A percentile compares a stretch with the other conserved stretches of the same genome.
These are phyloP conservation scores for Sogatella furcifera DNA, from an alignment of 1,140 invertebrate genomes.

Conservation along the genomic window DNA sequence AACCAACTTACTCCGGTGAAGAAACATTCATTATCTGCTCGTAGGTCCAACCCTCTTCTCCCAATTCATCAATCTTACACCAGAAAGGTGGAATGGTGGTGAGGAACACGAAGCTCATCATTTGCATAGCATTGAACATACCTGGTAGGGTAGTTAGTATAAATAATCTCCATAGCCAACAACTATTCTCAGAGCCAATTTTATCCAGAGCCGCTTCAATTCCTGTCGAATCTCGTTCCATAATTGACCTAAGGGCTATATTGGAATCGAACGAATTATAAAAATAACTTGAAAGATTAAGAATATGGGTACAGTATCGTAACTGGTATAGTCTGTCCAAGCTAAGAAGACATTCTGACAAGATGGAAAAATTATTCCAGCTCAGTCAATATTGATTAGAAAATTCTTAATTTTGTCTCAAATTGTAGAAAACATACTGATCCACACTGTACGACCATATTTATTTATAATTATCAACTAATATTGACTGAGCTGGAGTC, in stretches of 20 bases:
- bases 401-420: no score
- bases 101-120: constrained; percentile 42
- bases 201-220: constrained; percentile 21
- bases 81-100: constrained; percentile 37
- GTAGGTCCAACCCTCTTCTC: constrained; percentile 35
- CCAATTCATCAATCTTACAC: constrained; percentile 37
- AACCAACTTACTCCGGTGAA: constrained; percentile 22
- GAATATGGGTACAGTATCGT: no score
- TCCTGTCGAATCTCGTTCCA: constrained; percentile 9
- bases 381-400: no score
- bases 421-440: no score
- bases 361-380: no score
- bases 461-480: no score
- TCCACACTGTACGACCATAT: no score
- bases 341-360: no score
- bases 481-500: no score
- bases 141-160: constrained; percentile 38
- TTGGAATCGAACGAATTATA: no score
- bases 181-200: constrained; percentile 20
- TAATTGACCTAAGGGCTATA: neutral
- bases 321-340: no score
- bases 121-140: constrained; percentile 42
- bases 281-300: no score
- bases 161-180: constrained; percentile 35
- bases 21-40: constrained; percentile 37